Evolutionary conservation across 2,113 vertebrate genomes (phyloP), one percentile per base, ranked within the genome.

Genomic region (Spea multiplicata): DNA sequence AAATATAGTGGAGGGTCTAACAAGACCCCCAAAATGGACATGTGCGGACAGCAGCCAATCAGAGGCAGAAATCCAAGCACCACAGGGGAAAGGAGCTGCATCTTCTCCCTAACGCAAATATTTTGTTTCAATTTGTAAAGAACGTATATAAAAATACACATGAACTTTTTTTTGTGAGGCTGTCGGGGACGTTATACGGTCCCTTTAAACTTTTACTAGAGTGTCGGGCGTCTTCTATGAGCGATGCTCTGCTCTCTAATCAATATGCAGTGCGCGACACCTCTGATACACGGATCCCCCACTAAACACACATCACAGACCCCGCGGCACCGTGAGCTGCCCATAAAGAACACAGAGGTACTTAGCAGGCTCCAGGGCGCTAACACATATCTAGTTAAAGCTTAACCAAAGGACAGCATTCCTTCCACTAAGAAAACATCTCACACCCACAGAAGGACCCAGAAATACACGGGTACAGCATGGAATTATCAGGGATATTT

Each of bases 251-350:
- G 46, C 69, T 74, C 45, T 49, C 64, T 66, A 72, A 80, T 80
- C 78, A 80, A 80, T 80, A 74, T 59, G 64, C 71, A 74, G 71
- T 52, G 71, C 71, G 70, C 73, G 77, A 73, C 77, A 49, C 73
- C 75, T 71, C 80, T 88, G 78, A 85, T 76, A 81, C 81, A 81
- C 86, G 73, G 78, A 17, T 44, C 44, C 84, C 84, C 75, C 12
- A 30, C 7, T 83, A 12, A 76, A 50, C 61, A 82, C 82, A 75
- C 59, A 81, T 75, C 67, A 82, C 89, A 91, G 88, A 90, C 85
- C 86, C 85, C 82, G 73, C 86, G 88, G 90, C 88, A 88, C 88
- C 85, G 84, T 83, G 73, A 73, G 84, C 81, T 82, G 85, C 83
- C 85, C 83, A 80, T 86, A 83, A 88, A 85, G 87, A 84, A 86